These are phyloP conservation scores for Tethea ocularis DNA, from an alignment of 2,888 invertebrate species.

Conservation along the genomic window DNA sequence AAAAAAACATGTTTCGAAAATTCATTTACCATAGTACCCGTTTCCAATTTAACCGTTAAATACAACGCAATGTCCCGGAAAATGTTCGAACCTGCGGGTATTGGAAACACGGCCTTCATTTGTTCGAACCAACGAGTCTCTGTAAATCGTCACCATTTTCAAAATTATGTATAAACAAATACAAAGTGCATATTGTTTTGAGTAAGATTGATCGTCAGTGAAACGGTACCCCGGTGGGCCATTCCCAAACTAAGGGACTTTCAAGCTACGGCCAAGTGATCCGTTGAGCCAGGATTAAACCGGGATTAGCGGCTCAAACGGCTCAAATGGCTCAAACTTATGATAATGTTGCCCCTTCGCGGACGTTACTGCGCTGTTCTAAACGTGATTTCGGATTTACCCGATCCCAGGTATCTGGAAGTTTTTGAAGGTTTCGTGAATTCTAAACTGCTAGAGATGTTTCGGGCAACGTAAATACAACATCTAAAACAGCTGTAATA, in stretches of 20 bases:
- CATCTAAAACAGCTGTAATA: neutral
- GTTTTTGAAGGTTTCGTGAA: slow-evolving; percentile 25
- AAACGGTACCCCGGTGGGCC: slow-evolving; percentile 8
- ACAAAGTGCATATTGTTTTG: slow-evolving; percentile 8
- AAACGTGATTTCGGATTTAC: slow-evolving; percentile 43
- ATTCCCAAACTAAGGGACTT: slow-evolving; percentile 21
- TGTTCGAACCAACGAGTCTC: neutral
- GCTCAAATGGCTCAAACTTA: slow-evolving; percentile 67
- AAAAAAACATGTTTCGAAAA: slow-evolving; percentile 1
- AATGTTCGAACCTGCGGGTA: neutral
- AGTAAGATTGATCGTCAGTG: slow-evolving; percentile 6
- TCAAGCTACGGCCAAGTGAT: slow-evolving; percentile 25
- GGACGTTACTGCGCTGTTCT: slow-evolving; percentile 43
- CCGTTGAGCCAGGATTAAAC: slow-evolving; percentile 60
- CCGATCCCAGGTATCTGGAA: slow-evolving; percentile 35
- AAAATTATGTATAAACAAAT: neutral
- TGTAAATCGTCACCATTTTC: neutral
- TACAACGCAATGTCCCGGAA: neutral
- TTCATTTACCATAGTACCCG: neutral
- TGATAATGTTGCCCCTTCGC: slow-evolving; percentile 67
- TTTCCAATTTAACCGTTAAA: neutral
- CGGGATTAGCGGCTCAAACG: slow-evolving; percentile 55
- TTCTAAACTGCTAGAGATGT: slow-evolving; percentile 19
- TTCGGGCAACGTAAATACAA: neutral
- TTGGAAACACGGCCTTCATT: slow-evolving; percentile 3